Conservation (phyloP, 2,888 invertebrate genomes). For the Rhyacophila evoluta region DNA sequence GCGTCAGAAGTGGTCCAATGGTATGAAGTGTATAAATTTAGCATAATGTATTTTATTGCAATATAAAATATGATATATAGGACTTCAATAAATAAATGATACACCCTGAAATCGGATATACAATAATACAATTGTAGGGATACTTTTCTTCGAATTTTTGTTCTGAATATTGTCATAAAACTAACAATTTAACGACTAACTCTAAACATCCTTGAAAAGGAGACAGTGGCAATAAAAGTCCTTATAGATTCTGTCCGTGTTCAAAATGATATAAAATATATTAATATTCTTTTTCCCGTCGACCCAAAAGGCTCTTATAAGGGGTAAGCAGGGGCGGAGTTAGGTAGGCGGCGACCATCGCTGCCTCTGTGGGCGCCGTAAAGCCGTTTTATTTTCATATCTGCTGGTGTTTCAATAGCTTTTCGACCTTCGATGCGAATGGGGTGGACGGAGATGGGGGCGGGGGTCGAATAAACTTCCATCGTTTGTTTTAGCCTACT, state of each 20-base stretch:
- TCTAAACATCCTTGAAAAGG: slow-evolving; percentile 9
- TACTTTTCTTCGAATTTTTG: too few species aligned
- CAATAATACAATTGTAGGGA: too few species aligned
- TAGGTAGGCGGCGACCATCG: not conserved
- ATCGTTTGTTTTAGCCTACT: slow-evolving; percentile 19
- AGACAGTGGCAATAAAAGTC: slow-evolving; percentile 13
- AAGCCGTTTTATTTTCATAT: slow-evolving; percentile 22
- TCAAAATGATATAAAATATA: slow-evolving; percentile 24
- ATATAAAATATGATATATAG: too few species aligned
- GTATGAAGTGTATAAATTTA: too few species aligned
- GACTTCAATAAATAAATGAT: too few species aligned
- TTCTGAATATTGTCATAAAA: not conserved
- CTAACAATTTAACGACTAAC: slow-evolving; percentile 9
- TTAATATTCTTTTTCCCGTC: slow-evolving; percentile 22
- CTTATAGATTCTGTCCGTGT: slow-evolving; percentile 18
- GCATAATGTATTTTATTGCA: too few species aligned
- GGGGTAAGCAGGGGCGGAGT: slow-evolving; percentile 19
- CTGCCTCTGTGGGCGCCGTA: slow-evolving; percentile 22
- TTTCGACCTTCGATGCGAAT: not conserved
- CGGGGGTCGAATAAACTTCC: not conserved
- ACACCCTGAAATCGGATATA: too few species aligned
- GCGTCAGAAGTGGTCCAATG: too few species aligned
- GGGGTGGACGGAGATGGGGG: not conserved
- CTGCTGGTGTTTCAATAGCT: slow-evolving; percentile 22
- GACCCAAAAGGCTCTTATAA: slow-evolving; percentile 16